Base-by-base conservation (phyloP, 1,140 invertebrate genomes). In the Vanessa tameamea region DNA sequence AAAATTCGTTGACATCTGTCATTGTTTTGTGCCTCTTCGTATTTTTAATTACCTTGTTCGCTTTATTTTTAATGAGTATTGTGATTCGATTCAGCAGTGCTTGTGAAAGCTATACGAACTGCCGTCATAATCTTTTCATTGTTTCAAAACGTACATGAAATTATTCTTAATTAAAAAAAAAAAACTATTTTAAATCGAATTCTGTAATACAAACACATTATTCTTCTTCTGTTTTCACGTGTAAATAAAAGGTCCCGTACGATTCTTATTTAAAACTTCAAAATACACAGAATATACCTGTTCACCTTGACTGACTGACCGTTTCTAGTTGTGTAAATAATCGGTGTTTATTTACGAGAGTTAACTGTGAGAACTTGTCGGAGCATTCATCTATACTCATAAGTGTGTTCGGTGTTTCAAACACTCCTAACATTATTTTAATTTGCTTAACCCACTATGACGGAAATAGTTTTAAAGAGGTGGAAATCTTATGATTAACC, bases 251-350 rank as follows among this genome's bases (percentile, higher is more conserved):
- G 23, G 23, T 20, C 8, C 53, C 53, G 23, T 23, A 11, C 5
- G 5, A 16, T 43, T 50, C 5, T n/a, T 26, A 57, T n/a, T 57
- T 11, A 23, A 57, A 57, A 23, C 53, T 23, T 57, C 37, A 43
- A 43, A 43, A 43, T 57, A 15, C 23, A 31, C 14, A 61, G 31
- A 61, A 31, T 14, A 15, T 6, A 61, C 57, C 20, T 1, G 72
- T 47, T 74, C 72, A 55, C 72, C 72, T 74, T 74, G 72, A 69
- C 73, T 69, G 67, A 69, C 69, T 71, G 69, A 71, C 61, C 66
- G 57, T 64, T 68, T 66, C 63, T 31, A 59, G 12, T 53, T 71
- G 31, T 67, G 64, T 72, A 72, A 72, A 72, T 61, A 67, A 20
- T 43, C 5, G 61, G 57, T 67, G 55, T 72, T 66, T 72, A 67